Base-by-base conservation (phyloP, 2,888 invertebrate genomes). In the Drosophila quinaria region DNA sequence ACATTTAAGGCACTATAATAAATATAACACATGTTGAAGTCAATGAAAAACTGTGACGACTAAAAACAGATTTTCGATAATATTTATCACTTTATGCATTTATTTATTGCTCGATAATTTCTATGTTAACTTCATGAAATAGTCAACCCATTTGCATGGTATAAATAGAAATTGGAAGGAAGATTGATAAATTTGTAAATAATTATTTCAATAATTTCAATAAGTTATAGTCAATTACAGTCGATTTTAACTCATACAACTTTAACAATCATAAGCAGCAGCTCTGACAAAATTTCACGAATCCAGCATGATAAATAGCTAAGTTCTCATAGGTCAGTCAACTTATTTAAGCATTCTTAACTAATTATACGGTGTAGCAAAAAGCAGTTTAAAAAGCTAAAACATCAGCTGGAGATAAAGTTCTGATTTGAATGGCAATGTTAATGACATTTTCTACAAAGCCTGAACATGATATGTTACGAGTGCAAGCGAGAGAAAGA, bases 371-470 rank as follows among this genome's bases (percentile, higher is more conserved):
- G n/a, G 19, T 22, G 3, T 22, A 13, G 13, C 42, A 13, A 19
- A 19, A 19, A 19, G 41, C 19, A 35, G 44, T 35, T 56, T 46
- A 17, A 46, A 37, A 25, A 56, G 56, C 46, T 56, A 37, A 37
- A 44, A 37, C 46, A 46, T 37, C 25, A 60, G 59, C 11, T 44
- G 35, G 29, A 37, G 37, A 58, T 37, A 58, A 58, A 56, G 46
- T 37, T 46, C 25, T 49, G 47, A 59, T 59, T 42, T 49, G 39
- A 47, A 37, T 59, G 58, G 37, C 37, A 49, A 49, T 59, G 39
- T 35, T 47, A 46, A 47, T 56, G 33, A 56, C 44, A 56, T 44
- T 56, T 44, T 33, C n/a, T 11, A 35, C 46, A 35, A 46, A 19
- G 46, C 15, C 17, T 35, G 62, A 47, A 47, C 55, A 55, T 62